A percentile compares a stretch with the other conserved stretches of the same genome.
These are phyloP conservation scores for Indicator maculatus DNA, from an alignment of 2,113 vertebrate species.

Conservation along the genomic window DNA sequence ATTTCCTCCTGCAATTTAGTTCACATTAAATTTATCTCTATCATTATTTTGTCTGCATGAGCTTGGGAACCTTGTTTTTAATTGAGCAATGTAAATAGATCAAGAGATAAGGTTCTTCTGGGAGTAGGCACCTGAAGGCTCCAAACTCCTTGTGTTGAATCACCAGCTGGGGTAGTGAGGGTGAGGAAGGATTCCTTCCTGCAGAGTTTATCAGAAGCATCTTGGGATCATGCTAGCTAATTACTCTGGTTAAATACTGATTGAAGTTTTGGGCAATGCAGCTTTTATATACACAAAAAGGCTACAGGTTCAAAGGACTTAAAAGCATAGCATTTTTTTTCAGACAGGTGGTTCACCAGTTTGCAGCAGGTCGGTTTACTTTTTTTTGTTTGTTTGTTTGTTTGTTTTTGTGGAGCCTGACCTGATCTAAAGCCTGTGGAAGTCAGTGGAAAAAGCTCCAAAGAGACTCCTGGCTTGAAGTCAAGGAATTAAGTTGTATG, in stretches of 20 bases:
- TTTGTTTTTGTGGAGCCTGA: not conserved
- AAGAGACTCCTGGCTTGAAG: not conserved
- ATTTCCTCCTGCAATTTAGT: not conserved
- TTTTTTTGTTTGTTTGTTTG: too few species aligned
- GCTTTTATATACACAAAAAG: not conserved
- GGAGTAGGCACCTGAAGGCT: not conserved
- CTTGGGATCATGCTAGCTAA: not conserved
- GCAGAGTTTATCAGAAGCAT: not conserved
- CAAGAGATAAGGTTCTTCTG: not conserved
- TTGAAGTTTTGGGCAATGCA: not conserved
- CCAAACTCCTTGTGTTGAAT: not conserved
- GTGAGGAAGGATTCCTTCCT: not conserved
- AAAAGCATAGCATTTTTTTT: not conserved
- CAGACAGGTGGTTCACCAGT: not conserved
- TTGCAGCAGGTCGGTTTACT: not conserved
- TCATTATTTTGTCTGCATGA: not conserved
- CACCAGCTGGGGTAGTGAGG: not conserved
- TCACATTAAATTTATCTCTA: not conserved
- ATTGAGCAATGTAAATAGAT: not conserved
- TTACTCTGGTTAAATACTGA: not conserved
- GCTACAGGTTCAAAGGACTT: not conserved
- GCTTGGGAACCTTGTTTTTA: conserved; percentile 3
- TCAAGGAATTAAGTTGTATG: conserved; percentile 29
- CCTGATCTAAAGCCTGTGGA: not conserved
- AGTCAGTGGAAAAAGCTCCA: not conserved